Percentiles rank a stretch among this genome's conserved stretches.
Evolutionary conservation across 2,797 vertebrate species (phyloP).

Genomic region (Meriones psammophilus): DNA sequence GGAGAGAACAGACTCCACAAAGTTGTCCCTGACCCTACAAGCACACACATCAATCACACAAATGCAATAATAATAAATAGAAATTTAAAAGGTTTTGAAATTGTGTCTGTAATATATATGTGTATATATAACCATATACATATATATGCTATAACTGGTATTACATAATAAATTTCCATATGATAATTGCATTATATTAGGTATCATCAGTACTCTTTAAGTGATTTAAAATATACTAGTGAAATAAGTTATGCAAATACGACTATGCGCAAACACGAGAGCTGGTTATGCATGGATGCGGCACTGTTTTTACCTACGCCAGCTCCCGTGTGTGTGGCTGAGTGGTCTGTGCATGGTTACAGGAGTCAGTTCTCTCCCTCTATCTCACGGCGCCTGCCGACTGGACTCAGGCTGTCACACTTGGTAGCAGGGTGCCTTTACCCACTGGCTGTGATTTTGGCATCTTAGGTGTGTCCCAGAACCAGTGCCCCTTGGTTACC

Average conservation of each 20-base stretch:
- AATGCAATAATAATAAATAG: neutral
- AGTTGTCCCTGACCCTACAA: neutral
- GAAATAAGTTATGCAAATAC: neutral
- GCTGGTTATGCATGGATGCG: neutral
- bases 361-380: neutral
- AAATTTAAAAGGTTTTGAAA: neutral
- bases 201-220: neutral
- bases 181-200: neutral
- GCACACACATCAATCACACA: neutral
- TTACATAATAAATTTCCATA: neutral
- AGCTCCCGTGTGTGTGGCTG: neutral
- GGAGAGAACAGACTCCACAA: neutral
- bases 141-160: no score
- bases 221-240: neutral
- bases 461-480: neutral
- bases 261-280: neutral
- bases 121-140: neutral
- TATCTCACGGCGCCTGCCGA: neutral
- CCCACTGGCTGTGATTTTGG: neutral
- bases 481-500: neutral
- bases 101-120: neutral
- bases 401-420: neutral
- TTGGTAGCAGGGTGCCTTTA: neutral
- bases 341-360: neutral
- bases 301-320: neutral